Evolutionary conservation across 2,888 invertebrate genomes (phyloP).

Genomic region (Gibbula magus): DNA sequence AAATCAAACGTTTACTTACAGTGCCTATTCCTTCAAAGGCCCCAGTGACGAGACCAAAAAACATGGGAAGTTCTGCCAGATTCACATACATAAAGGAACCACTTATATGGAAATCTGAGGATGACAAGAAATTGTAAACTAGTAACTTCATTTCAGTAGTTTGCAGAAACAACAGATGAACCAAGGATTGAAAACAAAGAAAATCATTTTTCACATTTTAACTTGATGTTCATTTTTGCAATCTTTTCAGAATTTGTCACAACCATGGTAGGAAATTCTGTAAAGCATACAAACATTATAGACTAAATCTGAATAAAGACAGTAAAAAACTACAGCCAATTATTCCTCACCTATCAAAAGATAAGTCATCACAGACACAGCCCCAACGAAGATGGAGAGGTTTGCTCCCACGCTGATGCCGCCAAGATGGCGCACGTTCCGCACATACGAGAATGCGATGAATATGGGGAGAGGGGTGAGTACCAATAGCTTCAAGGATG

Average conservation of each 20-base stretch:
- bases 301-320: background rate
- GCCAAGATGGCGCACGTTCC: conserved; percentile 65
- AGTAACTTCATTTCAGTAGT: background rate
- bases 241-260: too few relatives aligned
- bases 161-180: background rate
- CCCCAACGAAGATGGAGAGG: conserved; percentile 65
- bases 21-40: conserved; percentile 73
- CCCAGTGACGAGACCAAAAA: conserved; percentile 70
- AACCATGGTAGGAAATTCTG: too few relatives aligned
- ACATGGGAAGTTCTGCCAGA: conserved; percentile 61
- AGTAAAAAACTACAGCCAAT: background rate
- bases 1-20: conserved; percentile 52
- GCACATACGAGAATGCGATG: conserved; percentile 64
- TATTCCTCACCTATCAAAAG: conserved; percentile 63
- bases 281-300: too few relatives aligned
- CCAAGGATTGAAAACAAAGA: background rate
- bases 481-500: conserved; percentile 63
- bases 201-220: too few relatives aligned
- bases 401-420: conserved; percentile 69
- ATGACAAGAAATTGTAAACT: too few relatives aligned
- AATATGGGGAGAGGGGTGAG: conserved; percentile 67
- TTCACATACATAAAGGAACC: conserved; percentile 43
- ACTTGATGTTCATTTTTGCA: too few relatives aligned
- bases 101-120: conserved; percentile 53
- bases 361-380: conserved; percentile 59